Evolutionary conservation across 2,888 invertebrate genomes (phyloP).

Genomic region (Cryptocephalus primarius): DNA sequence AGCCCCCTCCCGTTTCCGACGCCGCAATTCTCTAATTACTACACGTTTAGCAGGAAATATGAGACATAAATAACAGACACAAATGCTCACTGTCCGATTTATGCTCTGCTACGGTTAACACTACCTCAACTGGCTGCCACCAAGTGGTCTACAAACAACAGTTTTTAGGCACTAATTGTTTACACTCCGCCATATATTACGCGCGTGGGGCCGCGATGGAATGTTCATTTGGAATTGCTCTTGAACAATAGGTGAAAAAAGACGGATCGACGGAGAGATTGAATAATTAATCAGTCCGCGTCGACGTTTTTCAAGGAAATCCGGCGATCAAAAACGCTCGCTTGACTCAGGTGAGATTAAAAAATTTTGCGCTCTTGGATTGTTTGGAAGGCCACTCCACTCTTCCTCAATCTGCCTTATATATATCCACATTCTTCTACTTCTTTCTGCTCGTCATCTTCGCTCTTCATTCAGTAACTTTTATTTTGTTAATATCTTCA

Average conservation of each 20-base stretch:
- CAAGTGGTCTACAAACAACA: conserved; percentile 24
- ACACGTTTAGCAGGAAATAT: conserved; percentile 38
- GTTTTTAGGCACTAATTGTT: conserved; percentile 25
- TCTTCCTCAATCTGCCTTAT: no score
- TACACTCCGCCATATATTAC: conserved; percentile 23
- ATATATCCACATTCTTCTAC: no score
- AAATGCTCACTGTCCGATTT: conserved; percentile 32
- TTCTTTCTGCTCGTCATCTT: no score
- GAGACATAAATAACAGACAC: conserved; percentile 37
- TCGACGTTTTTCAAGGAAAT: no score
- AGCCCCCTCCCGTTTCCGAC: conserved; percentile 1
- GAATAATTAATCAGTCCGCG: no score
- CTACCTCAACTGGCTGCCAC: conserved; percentile 5
- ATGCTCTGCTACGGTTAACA: background rate
- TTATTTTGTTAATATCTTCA: no score
- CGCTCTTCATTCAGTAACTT: no score
- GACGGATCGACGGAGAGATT: no score
- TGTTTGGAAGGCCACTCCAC: no score
- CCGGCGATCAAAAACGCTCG: no score
- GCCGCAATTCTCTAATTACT: conserved; percentile 41
- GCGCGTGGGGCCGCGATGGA: conserved; percentile 6
- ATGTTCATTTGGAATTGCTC: conserved; percentile 10
- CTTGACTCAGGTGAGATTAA: no score
- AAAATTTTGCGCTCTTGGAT: no score
- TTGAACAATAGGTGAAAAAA: background rate